These are phyloP conservation scores for Corythaeola cristata DNA, from an alignment of 2,113 vertebrate species.

Conservation along the genomic window DNA sequence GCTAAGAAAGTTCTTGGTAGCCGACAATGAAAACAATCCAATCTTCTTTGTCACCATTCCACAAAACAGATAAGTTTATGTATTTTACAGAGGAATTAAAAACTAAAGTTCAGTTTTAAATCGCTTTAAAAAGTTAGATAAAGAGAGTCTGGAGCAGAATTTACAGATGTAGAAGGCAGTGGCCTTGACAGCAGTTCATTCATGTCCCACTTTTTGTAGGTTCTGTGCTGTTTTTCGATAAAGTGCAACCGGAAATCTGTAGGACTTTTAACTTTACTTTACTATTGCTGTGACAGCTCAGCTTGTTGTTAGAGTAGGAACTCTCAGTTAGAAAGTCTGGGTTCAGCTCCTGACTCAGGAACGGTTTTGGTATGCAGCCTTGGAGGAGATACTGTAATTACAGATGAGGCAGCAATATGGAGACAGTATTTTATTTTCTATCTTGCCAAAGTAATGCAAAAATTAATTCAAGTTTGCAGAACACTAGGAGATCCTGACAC, in stretches of 20 bases:
- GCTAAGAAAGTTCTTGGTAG: background rate
- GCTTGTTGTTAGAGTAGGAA: background rate
- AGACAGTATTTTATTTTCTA: background rate
- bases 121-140: background rate
- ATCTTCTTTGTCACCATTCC: background rate
- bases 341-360: background rate
- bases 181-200: background rate
- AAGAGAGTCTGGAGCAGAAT: background rate
- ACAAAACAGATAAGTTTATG: background rate
- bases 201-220: background rate
- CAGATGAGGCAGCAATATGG: background rate
- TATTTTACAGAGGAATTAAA: background rate
- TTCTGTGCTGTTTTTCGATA: background rate
- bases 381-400: background rate
- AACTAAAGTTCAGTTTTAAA: background rate
- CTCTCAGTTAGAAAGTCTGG: background rate
- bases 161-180: background rate
- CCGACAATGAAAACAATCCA: background rate
- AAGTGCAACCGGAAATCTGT: background rate
- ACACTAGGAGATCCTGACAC: background rate
- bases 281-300: background rate
- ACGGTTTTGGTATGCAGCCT: background rate
- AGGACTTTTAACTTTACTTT: background rate
- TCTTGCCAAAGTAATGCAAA: background rate
- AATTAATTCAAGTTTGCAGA: conserved; percentile 11